These are phyloP conservation scores for Lutjanus argentimaculatus DNA, from an alignment of 2,797 vertebrate species.

Conservation along the genomic window DNA sequence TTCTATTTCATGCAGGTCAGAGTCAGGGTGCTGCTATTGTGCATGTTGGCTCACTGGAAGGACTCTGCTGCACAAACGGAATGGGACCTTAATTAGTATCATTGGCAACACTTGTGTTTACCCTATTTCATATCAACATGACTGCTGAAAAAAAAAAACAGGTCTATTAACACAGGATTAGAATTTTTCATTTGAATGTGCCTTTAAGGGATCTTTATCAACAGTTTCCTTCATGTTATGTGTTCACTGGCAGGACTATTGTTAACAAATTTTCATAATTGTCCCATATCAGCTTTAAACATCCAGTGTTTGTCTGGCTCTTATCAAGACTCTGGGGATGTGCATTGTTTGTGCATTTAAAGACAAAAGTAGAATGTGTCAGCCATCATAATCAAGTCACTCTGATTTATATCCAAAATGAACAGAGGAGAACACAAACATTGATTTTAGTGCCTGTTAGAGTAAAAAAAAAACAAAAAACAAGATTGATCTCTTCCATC, in stretches of 20 bases:
- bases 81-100: no score
- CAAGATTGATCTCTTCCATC: constrained; percentile 26
- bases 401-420: constrained; percentile 22
- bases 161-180: background rate
- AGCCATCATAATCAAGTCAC: background rate
- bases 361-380: background rate
- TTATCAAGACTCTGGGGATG: background rate
- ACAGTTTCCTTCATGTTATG: no score
- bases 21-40: no score
- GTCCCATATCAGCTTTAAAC: background rate
- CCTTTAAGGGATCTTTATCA: background rate
- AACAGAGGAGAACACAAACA: constrained; percentile 16
- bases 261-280: background rate
- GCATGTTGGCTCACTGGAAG: no score
- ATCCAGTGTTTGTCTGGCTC: background rate
- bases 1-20: no score
- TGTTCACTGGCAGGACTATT: background rate
- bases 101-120: no score
- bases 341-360: constrained; percentile 7
- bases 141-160: no score
- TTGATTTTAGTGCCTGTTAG: constrained; percentile 11
- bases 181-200: no score
- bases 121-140: no score
- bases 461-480: constrained; percentile 2
- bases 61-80: no score